Base-by-base conservation (phyloP, 2,113 vertebrate species). In the Furnarius figulus region DNA sequence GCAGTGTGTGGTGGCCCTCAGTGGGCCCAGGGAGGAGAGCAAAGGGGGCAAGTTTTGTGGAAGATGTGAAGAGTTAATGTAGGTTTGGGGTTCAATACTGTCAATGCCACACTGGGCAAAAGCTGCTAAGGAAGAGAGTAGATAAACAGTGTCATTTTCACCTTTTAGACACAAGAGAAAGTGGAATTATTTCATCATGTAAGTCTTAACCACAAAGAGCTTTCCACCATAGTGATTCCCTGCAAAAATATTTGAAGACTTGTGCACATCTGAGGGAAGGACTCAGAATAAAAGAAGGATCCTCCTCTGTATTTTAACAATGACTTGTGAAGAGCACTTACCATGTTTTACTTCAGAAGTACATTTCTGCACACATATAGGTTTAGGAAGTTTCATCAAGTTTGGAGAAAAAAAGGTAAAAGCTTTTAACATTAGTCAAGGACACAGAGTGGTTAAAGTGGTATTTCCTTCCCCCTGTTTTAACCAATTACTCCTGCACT, bases 231-330 rank as follows among this genome's bases (percentile, higher is more conserved):
- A 58, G 17, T 22, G 7, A 31, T 82, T 79, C 70, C 46, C 27
- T 28, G 8, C 28, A 84, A 84, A 89, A 94, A 50, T 23, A 85
- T 62, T 73, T 75, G 46, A 94, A 93, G 65, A 47, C 76, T n/a
- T 65, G 18, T 28, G 37, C 33, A 37, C 53, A 68, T 89, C 76
- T 84, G 65, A 97, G 92, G 81, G 39, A 87, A 87, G 12, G 39
- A 22, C 49, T 70, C 33, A 8, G 75, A 56, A 95, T 65, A 46
- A 72, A 91, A 76, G 85, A 85, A 73, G n/a, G 92, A 92, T 71
- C 85, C 72, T 90, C 85, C 85, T 93, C 89, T 84, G 46, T 81
- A 49, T 89, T 94, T 93, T 96, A 90, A 72, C 72, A 86, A 74
- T 58, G 65, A 42, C 75, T 92, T 92, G 83, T 90, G 92, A 94